These are phyloP conservation scores for Thunnus thynnus DNA, from an alignment of 2,113 vertebrate species.

Conservation along the genomic window DNA sequence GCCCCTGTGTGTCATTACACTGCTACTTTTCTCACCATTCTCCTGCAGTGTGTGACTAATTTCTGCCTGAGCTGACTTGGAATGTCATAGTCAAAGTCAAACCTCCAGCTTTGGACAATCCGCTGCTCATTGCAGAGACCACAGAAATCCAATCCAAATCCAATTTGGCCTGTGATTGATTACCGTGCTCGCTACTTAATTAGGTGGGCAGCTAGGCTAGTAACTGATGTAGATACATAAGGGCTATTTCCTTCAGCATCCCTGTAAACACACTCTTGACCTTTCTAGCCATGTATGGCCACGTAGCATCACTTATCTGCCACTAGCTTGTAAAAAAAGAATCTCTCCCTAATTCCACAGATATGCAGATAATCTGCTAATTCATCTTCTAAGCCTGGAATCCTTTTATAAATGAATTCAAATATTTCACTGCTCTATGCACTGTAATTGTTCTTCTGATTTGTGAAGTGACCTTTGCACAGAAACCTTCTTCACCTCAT, in stretches of 20 bases:
- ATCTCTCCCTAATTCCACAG: constrained; percentile 26
- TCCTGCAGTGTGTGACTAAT: constrained; percentile 50
- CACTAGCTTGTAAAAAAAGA: constrained; percentile 27
- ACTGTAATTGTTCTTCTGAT: constrained; percentile 40
- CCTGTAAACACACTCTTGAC: constrained; percentile 56
- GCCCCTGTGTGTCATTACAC: constrained; percentile 43
- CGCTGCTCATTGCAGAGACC: constrained; percentile 36
- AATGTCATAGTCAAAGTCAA: constrained; percentile 78
- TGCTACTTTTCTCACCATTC: constrained; percentile 44
- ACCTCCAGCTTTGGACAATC: constrained; percentile 56
- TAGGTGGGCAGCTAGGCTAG: constrained; percentile 73
- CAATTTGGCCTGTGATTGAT: constrained; percentile 81
- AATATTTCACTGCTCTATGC: not conserved
- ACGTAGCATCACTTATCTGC: constrained; percentile 27
- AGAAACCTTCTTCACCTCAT: constrained; percentile 28
- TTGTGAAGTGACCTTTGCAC: constrained; percentile 52
- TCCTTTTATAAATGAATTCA: constrained; percentile 34
- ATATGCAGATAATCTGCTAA: constrained; percentile 55
- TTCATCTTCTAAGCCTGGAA: constrained; percentile 29
- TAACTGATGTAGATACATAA: constrained; percentile 76
- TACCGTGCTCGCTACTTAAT: constrained; percentile 69
- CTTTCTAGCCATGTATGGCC: constrained; percentile 21
- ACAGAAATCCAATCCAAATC: constrained; percentile 74
- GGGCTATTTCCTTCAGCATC: constrained; percentile 64
- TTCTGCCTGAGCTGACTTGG: constrained; percentile 53